Conservation (phyloP, 1,140 invertebrate genomes). For the Musca vetustissima region DNA sequence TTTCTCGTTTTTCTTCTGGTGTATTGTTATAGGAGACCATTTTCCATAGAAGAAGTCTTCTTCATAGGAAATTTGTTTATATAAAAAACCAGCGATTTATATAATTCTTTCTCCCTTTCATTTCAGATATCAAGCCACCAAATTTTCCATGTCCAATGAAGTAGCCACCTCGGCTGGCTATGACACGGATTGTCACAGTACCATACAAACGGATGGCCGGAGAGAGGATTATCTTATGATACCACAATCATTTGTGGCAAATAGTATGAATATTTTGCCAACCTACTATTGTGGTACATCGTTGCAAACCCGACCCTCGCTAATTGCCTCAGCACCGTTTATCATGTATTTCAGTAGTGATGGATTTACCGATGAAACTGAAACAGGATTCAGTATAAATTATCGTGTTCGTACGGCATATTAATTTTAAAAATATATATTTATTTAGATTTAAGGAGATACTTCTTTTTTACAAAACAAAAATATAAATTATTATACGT, state of each 20-base stretch:
- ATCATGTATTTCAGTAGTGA: slow-evolving; percentile 25
- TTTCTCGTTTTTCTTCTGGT: too few species aligned
- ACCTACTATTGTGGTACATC: slow-evolving; percentile 31
- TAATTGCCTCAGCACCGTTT: slow-evolving; percentile 17
- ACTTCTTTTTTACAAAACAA: too few species aligned
- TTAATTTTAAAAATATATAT: neutral
- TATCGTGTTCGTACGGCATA: slow-evolving; percentile 12
- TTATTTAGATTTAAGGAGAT: neutral
- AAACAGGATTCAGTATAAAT: slow-evolving; percentile 25
- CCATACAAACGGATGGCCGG: slow-evolving; percentile 9
- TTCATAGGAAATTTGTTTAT: too few species aligned
- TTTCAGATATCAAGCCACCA: slow-evolving; percentile 23
- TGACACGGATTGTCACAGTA: slow-evolving; percentile 27
- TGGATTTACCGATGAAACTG: neutral
- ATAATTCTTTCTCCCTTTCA: too few species aligned
- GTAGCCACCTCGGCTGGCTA: slow-evolving; percentile 1
- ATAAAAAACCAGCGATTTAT: too few species aligned
- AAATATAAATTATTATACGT: too few species aligned
- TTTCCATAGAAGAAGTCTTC: too few species aligned
- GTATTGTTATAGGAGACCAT: too few species aligned
- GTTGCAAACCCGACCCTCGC: neutral
- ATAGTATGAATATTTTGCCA: slow-evolving; percentile 39
- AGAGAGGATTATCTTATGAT: slow-evolving; percentile 58
- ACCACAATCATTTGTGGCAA: slow-evolving; percentile 33
- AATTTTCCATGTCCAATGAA: slow-evolving; percentile 22